phyloP scores from a whole-genome alignment of 2,113 vertebrate species.

The Tautogolabrus adspersus region DNA sequence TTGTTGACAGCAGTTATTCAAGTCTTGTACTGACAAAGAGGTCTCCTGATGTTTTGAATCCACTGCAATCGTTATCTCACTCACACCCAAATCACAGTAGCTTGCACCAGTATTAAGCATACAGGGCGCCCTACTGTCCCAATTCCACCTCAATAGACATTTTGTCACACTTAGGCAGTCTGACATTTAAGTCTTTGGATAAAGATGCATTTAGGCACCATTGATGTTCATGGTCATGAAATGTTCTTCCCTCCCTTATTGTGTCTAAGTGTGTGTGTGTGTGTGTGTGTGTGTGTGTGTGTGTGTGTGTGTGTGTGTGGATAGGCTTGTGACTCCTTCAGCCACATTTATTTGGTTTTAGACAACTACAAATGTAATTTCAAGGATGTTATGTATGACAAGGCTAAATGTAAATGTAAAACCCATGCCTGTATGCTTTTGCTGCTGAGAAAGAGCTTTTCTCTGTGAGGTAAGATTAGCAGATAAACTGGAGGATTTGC shows the following conservation, averaged over 20 bases:
- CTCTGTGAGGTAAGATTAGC: not conserved
- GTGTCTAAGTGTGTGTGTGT: not conserved
- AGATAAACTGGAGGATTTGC: not conserved
- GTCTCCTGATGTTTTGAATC: conserved; percentile 18
- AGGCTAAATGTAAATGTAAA: not conserved
- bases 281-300: not conserved
- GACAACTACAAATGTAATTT: no score
- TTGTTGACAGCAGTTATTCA: not conserved
- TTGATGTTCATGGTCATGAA: not conserved
- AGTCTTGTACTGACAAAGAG: not conserved
- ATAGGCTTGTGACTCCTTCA: not conserved
- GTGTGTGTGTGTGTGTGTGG: not conserved
- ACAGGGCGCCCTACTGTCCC: not conserved
- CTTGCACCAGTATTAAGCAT: not conserved
- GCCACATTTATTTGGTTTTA: not conserved
- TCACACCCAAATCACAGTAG: not conserved
- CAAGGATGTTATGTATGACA: no score
- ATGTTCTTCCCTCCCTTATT: not conserved
- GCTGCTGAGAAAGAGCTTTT: not conserved
- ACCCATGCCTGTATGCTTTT: not conserved
- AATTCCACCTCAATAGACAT: not conserved
- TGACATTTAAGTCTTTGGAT: not conserved
- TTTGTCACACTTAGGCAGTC: not conserved
- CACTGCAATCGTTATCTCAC: not conserved
- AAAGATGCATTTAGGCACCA: not conserved